Percentiles rank a stretch among this genome's conserved stretches.
phyloP scores from a whole-genome alignment of 2,113 vertebrate genomes.

The Lonchura striata region DNA sequence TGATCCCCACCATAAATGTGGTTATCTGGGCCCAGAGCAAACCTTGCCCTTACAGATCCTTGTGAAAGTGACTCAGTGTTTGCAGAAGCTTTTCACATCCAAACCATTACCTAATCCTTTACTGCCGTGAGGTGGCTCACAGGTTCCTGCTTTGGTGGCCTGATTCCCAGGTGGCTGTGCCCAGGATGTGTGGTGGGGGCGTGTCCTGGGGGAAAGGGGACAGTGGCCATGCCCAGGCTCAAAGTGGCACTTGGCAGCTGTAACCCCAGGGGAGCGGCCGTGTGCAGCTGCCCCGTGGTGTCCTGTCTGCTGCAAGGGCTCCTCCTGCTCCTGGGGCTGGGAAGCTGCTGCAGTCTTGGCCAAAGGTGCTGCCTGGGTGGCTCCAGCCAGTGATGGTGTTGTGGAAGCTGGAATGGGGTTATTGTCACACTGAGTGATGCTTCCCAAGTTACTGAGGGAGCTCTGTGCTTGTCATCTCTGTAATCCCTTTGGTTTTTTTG shows the following conservation, averaged over 20 bases:
- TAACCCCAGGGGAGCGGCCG: rapidly evolving
- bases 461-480: rapidly evolving
- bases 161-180: rapidly evolving
- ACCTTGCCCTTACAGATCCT: not conserved
- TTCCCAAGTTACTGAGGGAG: not conserved
- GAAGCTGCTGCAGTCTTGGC: not conserved
- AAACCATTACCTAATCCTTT: not conserved
- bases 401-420: not conserved
- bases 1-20: not conserved
- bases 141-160: not conserved
- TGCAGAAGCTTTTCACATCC: not conserved
- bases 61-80: slow-evolving; percentile 1
- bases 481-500: not conserved
- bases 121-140: not conserved
- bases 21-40: not conserved
- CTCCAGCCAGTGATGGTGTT: rapidly evolving
- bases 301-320: not conserved
- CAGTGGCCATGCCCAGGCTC: not conserved
- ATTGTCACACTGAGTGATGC: not conserved
- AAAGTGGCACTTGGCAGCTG: not conserved
- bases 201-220: not conserved
- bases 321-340: not conserved
- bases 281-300: rapidly evolving
- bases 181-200: not conserved
- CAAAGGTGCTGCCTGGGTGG: rapidly evolving